A percentile compares a stretch with the other conserved stretches of the same genome.
phyloP scores from a whole-genome alignment of 2,797 vertebrate genomes.

The Dipus sagitta region DNA sequence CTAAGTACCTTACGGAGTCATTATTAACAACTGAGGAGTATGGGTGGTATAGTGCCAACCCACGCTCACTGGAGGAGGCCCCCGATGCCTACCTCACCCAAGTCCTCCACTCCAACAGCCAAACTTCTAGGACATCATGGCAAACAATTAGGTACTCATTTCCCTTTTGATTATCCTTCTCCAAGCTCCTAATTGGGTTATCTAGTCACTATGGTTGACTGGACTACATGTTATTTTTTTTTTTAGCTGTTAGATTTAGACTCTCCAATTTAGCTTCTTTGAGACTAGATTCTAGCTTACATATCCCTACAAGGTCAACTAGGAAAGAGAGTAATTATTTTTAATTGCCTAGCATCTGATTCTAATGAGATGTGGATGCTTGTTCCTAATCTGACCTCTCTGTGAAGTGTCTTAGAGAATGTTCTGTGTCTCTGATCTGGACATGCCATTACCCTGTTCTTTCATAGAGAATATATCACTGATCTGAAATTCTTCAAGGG shows the following conservation, averaged over 20 bases:
- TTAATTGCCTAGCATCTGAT: conserved; percentile 74
- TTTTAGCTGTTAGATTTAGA: conserved; percentile 57
- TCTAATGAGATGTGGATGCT: conserved; percentile 73
- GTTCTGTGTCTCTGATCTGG: conserved; percentile 56
- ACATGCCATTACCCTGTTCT: conserved; percentile 47
- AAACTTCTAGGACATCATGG: not conserved
- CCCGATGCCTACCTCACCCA: not conserved
- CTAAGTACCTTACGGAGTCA: conserved; percentile 71
- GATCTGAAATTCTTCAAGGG: conserved; percentile 57
- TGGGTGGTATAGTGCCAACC: not conserved
- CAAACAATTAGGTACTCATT: conserved; percentile 52
- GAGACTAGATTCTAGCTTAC: conserved; percentile 70
- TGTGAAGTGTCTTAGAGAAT: not conserved
- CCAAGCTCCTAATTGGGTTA: conserved; percentile 66
- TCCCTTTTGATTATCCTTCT: conserved; percentile 62
- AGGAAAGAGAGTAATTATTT: conserved; percentile 72
- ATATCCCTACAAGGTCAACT: conserved; percentile 67
- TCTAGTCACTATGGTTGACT: conserved; percentile 36
- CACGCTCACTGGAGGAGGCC: not conserved
- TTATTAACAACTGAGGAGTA: conserved; percentile 71
- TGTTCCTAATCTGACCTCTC: conserved; percentile 73
- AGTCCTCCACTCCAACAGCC: conserved; percentile 20
- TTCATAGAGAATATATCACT: not conserved
- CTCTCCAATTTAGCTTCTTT: conserved; percentile 71
- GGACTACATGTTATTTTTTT: conserved; percentile 16